Base-by-base conservation (phyloP, 2,797 vertebrate species). In the Limnodromus scolopaceus region DNA sequence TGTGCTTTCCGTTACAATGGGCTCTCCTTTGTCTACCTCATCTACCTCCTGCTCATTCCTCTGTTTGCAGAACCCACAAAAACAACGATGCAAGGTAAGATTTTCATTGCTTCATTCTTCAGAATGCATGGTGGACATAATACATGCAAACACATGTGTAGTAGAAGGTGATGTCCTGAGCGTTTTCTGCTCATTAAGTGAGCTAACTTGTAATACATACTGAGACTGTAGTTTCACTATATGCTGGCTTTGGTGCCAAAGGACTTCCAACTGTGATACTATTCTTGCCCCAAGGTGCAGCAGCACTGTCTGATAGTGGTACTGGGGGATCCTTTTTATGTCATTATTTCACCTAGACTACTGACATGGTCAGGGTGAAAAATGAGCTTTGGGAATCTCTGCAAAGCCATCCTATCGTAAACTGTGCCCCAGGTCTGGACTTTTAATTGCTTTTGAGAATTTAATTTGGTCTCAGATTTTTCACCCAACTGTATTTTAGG, bases 1-100 rank as follows among this genome's bases (percentile, higher is more conserved):
- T 99, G 99, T 97, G 98, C 99, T 90, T 99, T 99, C 98, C 99
- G 99, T 98, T 99, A 99, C 98, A 99, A 99, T 98, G 99, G 98
- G 91, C 98, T 99, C 93, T 99, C 99, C 97, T 99, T 99, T 74
- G 98, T 99, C 99, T 99, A 99, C 99, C 99, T 99, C 98, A 99
- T 99, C 98, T 99, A 99, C 97, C 99, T 99, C 98, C 98, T 99
- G 98, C 99, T 99, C 92, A 99, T 99, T 96, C 99, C 99, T 74
- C 98, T 99, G 91, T 99, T 99, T 94, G 98, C 99, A 32, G 99
- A 99, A 97, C 99, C 99, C 82, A 99, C 99, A 24, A 98, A 98
- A 98, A 98, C 97, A 75, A 99, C 99, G 1, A 99, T 99, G 99
- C 98, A 99, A 98, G 99, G 99, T 99, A 99, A 99, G 99, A 72